Conservation (phyloP, 2,797 vertebrate genomes). For the Holocentrus rufus region DNA sequence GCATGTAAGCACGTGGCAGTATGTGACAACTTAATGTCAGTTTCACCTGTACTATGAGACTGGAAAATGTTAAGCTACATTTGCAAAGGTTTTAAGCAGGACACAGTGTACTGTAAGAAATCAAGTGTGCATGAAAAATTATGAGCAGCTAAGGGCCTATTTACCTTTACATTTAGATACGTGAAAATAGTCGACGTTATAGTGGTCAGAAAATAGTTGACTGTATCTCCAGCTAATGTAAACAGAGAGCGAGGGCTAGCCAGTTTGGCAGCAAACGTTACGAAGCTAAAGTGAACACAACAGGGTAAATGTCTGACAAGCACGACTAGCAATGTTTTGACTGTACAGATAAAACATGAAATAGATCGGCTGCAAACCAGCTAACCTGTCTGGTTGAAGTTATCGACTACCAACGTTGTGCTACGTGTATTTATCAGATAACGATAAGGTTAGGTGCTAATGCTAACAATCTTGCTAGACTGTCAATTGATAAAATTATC, state of each 20-base stretch:
- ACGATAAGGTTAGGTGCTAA: conserved; percentile 42
- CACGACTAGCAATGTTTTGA: neutral
- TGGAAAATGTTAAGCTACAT: too few species aligned
- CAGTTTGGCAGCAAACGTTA: neutral
- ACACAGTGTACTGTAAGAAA: neutral
- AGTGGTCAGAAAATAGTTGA: neutral
- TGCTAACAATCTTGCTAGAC: conserved; percentile 47
- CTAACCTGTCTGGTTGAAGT: neutral
- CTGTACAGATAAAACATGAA: too few species aligned
- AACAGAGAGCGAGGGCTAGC: neutral
- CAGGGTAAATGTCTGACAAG: neutral
- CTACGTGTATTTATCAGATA: conserved; percentile 31
- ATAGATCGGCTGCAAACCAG: neutral
- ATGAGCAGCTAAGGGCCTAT: neutral
- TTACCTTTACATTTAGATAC: neutral
- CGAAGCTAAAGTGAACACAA: neutral
- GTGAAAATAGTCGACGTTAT: neutral
- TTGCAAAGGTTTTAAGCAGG: neutral
- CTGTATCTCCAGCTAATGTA: neutral
- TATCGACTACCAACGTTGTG: neutral
- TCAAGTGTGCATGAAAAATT: neutral
- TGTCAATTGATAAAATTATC: neutral
- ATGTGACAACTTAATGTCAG: neutral
- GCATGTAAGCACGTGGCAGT: too few species aligned
- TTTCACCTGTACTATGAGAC: too few species aligned